Percentiles rank a stretch among this genome's conserved stretches.
These are phyloP conservation scores for Acrocephalus scirpaceus DNA, from an alignment of 2,797 vertebrate genomes.

Conservation along the genomic window DNA sequence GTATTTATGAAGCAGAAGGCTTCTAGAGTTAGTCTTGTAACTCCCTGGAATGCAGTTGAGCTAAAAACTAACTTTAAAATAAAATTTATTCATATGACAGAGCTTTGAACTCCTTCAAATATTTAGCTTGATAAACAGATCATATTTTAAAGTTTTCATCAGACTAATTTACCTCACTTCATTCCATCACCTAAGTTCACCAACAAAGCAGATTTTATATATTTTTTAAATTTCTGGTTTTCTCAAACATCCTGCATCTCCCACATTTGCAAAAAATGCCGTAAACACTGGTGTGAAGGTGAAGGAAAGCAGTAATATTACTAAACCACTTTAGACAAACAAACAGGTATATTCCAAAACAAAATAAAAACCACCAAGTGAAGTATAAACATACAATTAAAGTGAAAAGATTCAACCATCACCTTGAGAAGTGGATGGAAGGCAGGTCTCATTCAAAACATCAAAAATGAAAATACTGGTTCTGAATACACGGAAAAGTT, in stretches of 20 bases:
- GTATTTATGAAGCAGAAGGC: constrained; percentile 40
- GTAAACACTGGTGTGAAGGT: neutral
- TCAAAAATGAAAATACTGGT: neutral
- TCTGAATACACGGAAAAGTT: neutral
- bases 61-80: neutral
- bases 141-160: constrained; percentile 18
- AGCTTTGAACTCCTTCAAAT: constrained; percentile 41
- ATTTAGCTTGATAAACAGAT: constrained; percentile 16
- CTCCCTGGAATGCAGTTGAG: neutral
- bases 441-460: neutral
- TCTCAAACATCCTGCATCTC: neutral
- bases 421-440: neutral
- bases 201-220: neutral
- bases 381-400: neutral
- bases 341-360: neutral
- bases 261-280: neutral
- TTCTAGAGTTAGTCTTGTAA: neutral
- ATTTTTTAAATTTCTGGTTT: neutral
- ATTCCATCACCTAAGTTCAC: neutral
- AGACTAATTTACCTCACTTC: neutral
- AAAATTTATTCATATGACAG: neutral
- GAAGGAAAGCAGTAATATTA: neutral
- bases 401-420: neutral
- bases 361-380: neutral
- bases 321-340: neutral